These are phyloP conservation scores for Noctua janthe DNA, from an alignment of 2,888 invertebrate species.

Conservation along the genomic window DNA sequence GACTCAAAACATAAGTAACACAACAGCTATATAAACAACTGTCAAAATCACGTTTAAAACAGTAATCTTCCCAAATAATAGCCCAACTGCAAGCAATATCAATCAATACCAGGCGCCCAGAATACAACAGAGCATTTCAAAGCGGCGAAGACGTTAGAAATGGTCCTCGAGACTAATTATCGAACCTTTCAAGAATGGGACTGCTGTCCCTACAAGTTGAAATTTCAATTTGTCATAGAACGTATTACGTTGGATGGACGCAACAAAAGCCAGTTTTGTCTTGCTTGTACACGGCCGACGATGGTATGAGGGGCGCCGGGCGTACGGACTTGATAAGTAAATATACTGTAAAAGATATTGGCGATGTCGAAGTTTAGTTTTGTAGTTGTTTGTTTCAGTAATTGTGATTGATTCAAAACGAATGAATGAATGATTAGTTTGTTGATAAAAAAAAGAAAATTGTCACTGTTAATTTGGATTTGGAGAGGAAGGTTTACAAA, in stretches of 20 bases:
- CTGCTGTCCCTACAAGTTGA: slow-evolving; percentile 75
- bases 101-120: slow-evolving; percentile 48
- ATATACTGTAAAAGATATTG: slow-evolving; percentile 1
- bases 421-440: neutral
- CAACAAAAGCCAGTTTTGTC: slow-evolving; percentile 74
- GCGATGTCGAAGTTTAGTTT: slow-evolving; percentile 1
- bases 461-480: neutral
- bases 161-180: slow-evolving; percentile 61
- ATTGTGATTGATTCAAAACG: neutral
- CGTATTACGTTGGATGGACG: slow-evolving; percentile 75
- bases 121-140: slow-evolving; percentile 46
- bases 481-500: neutral
- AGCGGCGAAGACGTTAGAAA: slow-evolving; percentile 42
- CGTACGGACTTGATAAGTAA: slow-evolving; percentile 22
- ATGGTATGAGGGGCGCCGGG: slow-evolving; percentile 11
- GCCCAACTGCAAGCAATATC: slow-evolving; percentile 24
- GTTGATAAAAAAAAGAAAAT: neutral
- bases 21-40: neutral
- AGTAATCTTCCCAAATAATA: slow-evolving; percentile 16
- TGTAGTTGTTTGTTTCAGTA: too few species aligned
- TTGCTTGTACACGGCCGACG: slow-evolving; percentile 37
- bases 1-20: neutral
- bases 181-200: slow-evolving; percentile 68
- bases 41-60: slow-evolving; percentile 9
- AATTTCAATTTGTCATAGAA: slow-evolving; percentile 85